phyloP scores from a whole-genome alignment of 2,113 vertebrate species.

The Chionodraco myersi region DNA sequence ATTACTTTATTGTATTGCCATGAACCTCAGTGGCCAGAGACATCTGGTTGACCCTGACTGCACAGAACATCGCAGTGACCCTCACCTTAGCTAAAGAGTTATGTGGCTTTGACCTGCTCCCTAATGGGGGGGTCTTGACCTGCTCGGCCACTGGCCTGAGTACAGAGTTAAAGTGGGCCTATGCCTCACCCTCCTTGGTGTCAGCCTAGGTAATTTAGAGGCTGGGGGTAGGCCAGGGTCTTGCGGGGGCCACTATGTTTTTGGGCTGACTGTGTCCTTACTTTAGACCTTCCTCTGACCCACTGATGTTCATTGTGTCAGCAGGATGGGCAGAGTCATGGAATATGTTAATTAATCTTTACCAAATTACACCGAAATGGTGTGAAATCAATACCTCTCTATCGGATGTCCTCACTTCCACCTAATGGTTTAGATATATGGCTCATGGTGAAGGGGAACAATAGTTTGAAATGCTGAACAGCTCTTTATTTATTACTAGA shows the following conservation, averaged over 20 bases:
- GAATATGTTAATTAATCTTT: conserved; percentile 77
- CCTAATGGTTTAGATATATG: conserved; percentile 43
- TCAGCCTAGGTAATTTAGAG: conserved; percentile 81
- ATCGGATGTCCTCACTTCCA: conserved; percentile 46
- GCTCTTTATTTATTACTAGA: conserved; percentile 15
- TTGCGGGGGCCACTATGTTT: conserved; percentile 54
- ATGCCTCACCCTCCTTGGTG: conserved; percentile 62
- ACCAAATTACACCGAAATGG: conserved; percentile 70
- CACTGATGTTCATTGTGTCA: conserved; percentile 71
- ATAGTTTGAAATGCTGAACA: conserved; percentile 32
- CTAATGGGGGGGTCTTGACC: conserved; percentile 81
- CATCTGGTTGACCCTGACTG: conserved; percentile 80
- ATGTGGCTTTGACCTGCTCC: conserved; percentile 85
- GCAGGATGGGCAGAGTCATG: conserved; percentile 35
- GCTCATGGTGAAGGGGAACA: conserved; percentile 35
- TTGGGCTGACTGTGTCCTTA: conserved; percentile 64
- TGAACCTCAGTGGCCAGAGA: conserved; percentile 83
- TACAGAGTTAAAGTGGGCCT: conserved; percentile 59
- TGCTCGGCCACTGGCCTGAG: conserved; percentile 63
- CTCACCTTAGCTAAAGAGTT: conserved; percentile 86
- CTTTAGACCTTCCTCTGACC: conserved; percentile 68
- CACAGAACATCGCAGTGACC: conserved; percentile 77
- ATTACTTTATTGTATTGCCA: conserved; percentile 87
- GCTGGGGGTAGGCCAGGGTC: conserved; percentile 64
- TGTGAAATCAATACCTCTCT: conserved; percentile 66